These are phyloP conservation scores for Ciconia maguari DNA, from an alignment of 2,113 vertebrate genomes.

Conservation along the genomic window DNA sequence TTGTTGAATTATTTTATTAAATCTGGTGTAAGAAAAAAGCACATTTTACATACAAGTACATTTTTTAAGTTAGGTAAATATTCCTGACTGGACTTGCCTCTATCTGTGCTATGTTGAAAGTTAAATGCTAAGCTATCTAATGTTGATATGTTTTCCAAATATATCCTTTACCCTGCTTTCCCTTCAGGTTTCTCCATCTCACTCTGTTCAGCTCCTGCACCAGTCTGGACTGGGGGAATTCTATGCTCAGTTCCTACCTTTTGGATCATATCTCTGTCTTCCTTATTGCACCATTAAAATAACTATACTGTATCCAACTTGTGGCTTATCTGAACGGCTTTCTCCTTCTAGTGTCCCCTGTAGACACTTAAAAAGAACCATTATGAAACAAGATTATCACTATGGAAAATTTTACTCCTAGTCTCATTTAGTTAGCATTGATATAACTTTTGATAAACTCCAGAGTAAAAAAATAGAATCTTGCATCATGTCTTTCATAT, in stretches of 20 bases:
- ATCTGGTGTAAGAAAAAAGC: not conserved
- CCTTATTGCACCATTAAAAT: not conserved
- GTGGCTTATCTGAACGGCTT: not conserved
- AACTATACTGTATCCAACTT: not conserved
- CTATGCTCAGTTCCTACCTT: not conserved
- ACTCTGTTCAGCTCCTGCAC: not conserved
- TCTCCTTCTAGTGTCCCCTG: not conserved
- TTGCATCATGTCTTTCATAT: not conserved
- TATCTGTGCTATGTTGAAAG: not conserved
- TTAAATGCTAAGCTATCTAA: not conserved
- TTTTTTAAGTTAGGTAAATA: not conserved
- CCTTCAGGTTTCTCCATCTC: not conserved
- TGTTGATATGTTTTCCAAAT: not conserved
- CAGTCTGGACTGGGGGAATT: not conserved
- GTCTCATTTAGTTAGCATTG: not conserved
- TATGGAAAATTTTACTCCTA: not conserved
- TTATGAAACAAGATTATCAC: not conserved
- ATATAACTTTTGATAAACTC: slow-evolving; percentile 3
- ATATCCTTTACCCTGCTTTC: not conserved
- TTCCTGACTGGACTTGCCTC: not conserved
- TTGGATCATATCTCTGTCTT: not conserved
- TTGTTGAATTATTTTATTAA: not conserved
- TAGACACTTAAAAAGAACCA: not conserved
- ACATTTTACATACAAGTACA: not conserved
- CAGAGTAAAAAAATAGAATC: not conserved